A percentile compares a stretch with the other conserved stretches of the same genome.
Evolutionary conservation across 2,888 invertebrate species (phyloP).

Genomic region (Athrips mouffetella): DNA sequence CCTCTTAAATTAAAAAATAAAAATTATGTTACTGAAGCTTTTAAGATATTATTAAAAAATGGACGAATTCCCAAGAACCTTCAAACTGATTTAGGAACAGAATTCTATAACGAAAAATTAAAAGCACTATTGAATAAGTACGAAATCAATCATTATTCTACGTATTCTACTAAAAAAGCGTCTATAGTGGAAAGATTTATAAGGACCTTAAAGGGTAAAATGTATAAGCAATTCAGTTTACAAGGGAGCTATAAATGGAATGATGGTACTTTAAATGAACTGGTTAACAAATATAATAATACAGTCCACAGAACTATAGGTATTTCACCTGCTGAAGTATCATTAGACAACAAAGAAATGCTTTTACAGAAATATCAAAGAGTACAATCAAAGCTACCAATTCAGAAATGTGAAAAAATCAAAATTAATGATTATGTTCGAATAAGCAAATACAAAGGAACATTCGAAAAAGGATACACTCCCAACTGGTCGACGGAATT

Average conservation of each 20-base stretch:
- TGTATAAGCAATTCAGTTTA: background rate
- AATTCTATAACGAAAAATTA: conserved; percentile 32
- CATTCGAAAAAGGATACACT: conserved; percentile 34
- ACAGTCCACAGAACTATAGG: background rate
- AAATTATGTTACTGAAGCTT: background rate
- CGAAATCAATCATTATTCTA: conserved; percentile 28
- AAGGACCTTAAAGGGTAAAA: conserved; percentile 1
- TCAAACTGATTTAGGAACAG: conserved; percentile 26
- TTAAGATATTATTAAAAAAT: background rate
- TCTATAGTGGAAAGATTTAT: conserved; percentile 19
- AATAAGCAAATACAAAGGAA: conserved; percentile 25
- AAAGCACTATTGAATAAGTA: conserved; percentile 28
- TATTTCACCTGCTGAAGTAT: background rate
- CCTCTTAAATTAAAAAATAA: too few relatives aligned
- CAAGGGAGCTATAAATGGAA: background rate
- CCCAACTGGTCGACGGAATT: conserved; percentile 38
- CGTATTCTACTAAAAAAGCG: conserved; percentile 21
- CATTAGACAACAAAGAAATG: background rate
- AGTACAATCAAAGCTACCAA: too few relatives aligned
- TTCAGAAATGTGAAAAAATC: too few relatives aligned
- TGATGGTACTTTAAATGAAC: background rate
- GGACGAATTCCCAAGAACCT: conserved; percentile 20
- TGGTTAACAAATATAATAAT: background rate
- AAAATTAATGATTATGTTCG: conserved; percentile 29
- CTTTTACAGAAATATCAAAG: too few relatives aligned